These are phyloP conservation scores for Xenopus petersii DNA, from an alignment of 2,797 vertebrate genomes.

Conservation along the genomic window DNA sequence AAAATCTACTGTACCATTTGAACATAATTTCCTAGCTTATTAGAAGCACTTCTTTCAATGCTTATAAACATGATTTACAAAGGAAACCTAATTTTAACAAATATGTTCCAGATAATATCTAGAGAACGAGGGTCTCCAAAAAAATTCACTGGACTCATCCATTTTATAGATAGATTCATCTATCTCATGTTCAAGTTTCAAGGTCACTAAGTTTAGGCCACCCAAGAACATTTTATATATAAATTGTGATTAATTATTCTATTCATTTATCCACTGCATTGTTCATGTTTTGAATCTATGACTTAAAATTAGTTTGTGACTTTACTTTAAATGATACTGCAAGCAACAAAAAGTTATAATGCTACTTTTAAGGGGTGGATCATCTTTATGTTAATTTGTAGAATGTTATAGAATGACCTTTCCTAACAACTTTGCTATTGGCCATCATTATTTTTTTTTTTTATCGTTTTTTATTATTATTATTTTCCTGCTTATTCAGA, in stretches of 20 bases:
- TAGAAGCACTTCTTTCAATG: background rate
- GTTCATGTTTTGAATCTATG: slow-evolving; percentile 27
- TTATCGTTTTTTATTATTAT: no score
- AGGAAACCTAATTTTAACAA: background rate
- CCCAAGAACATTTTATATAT: slow-evolving; percentile 22
- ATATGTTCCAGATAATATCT: background rate
- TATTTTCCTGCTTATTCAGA: no score
- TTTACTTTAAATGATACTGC: background rate
- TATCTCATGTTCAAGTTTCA: slow-evolving; percentile 15
- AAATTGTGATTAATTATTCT: slow-evolving; percentile 20
- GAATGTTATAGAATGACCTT: no score
- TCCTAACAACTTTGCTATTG: no score
- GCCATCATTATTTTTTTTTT: no score
- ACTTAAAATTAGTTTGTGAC: slow-evolving; percentile 22
- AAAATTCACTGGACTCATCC: background rate
- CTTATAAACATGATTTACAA: slow-evolving; percentile 4
- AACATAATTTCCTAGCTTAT: slow-evolving; percentile 13
- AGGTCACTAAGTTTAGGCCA: slow-evolving; percentile 32
- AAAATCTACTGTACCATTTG: background rate
- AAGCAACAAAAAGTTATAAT: slow-evolving; percentile 5
- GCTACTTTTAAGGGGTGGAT: no score
- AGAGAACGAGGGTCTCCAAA: background rate
- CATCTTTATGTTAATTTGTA: no score
- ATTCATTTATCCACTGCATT: slow-evolving; percentile 29
- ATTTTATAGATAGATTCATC: slow-evolving; percentile 11